Evolutionary conservation across 2,113 vertebrate genomes (phyloP), one percentile per base, ranked within the genome.

Genomic region (Merops nubicus): DNA sequence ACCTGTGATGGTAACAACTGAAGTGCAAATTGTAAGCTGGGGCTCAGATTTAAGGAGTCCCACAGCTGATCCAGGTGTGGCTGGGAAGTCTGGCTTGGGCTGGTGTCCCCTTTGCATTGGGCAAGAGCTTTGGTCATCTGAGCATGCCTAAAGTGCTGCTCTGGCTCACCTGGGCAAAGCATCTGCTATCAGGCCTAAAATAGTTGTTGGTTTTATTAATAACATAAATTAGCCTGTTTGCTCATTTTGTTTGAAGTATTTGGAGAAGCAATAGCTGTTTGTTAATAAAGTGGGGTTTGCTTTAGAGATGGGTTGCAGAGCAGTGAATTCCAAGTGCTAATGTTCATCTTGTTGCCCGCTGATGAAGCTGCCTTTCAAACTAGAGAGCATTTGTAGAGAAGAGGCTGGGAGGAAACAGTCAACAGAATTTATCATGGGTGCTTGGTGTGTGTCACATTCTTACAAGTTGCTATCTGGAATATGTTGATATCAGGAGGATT

Each of bases 1-100:
- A 8, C n/a, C 34, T 60, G 33, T 0, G 0, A n/a, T 38, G 20
- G 6, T 36, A 5, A 0, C 0, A 26, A 5, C 23, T 26, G 38
- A 50, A 42, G 11, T 23, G 48, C 11, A 15, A 43, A 15, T 14
- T 17, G 11, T n/a, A 5, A 67, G 22, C 34, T 12, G 50, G 48
- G 29, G 19, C 26, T 85, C 25, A 20, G 20, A 56, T 56, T 45
- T 22, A 42, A 72, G 43, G 48, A 64, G 26, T 64, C 12, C 8
- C 16, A 36, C 81, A 36, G 25, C 14, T 7, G 23, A 63, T 15
- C 28, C 48, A 59, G 57, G 7, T 1, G 0, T 11, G n/a, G 11
- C 3, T 45, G 33, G 20, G 4, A n/a, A n/a, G n/a, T n/a, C n/a
- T n/a, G n/a, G n/a, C n/a, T n/a, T n/a, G n/a, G n/a, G n/a, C n/a